Conservation (phyloP, 1,140 invertebrate species). For the Paralvinella palmiformis region DNA sequence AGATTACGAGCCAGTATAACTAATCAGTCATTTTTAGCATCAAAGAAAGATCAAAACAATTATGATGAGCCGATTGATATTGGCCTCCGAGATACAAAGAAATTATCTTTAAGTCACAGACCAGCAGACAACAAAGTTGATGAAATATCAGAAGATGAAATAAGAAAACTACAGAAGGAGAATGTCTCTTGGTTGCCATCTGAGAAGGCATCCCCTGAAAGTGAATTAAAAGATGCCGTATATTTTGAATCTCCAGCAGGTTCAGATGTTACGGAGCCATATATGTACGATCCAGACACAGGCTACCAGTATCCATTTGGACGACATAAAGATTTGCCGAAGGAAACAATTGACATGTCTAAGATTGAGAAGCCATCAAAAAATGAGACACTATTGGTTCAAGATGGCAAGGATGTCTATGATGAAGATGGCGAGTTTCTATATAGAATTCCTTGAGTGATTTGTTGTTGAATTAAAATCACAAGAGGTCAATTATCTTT, state of each 20-base stretch:
- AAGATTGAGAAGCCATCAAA: neutral
- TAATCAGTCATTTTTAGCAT: too few relatives aligned
- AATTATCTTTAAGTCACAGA: neutral
- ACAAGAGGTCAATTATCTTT: too few relatives aligned
- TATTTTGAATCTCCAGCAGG: neutral
- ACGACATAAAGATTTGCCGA: neutral
- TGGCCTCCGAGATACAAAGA: neutral
- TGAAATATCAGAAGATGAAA: neutral
- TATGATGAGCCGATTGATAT: neutral
- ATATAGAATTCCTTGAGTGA: slow-evolving; percentile 2
- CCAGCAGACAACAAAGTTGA: neutral
- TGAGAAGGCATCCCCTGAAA: neutral
- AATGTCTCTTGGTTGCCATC: neutral
- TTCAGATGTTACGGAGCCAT: slow-evolving; percentile 5
- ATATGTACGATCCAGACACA: slow-evolving; percentile 11
- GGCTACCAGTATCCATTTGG: slow-evolving; percentile 19
- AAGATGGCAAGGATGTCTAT: slow-evolving; percentile 11
- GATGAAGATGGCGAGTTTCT: slow-evolving; percentile 12
- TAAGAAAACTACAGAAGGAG: neutral
- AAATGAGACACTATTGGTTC: neutral
- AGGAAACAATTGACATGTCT: neutral
- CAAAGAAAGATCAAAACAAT: too few relatives aligned
- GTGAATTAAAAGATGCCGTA: neutral
- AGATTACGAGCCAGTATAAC: too few relatives aligned
- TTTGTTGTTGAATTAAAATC: too few relatives aligned